phyloP scores from a whole-genome alignment of 2,888 invertebrate genomes.

The Epistrophe grossulariae region DNA sequence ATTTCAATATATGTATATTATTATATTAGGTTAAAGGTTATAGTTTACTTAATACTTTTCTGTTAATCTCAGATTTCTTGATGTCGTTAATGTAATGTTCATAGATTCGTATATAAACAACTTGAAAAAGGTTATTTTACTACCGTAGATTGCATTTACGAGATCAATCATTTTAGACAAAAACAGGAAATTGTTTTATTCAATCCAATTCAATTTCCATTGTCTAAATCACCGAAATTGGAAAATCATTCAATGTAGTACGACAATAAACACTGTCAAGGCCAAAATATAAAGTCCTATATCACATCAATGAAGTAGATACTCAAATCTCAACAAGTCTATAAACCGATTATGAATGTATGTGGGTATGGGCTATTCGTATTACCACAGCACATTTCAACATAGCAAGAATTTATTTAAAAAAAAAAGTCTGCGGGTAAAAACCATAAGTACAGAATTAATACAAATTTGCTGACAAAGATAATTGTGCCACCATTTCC shows the following conservation, averaged over 20 bases:
- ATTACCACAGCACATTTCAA: background rate
- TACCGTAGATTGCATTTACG: no score
- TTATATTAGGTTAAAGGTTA: no score
- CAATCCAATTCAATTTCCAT: no score
- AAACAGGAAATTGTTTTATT: no score
- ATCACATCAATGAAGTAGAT: background rate
- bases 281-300: background rate
- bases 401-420: background rate
- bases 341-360: background rate
- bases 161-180: no score
- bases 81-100: no score
- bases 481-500: constrained; percentile 25
- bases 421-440: constrained; percentile 3
- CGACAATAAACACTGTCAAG: background rate
- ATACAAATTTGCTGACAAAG: background rate
- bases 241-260: background rate
- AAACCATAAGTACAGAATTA: background rate
- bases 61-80: no score
- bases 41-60: no score
- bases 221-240: background rate
- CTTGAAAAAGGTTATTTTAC: no score
- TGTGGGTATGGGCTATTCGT: background rate
- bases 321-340: constrained; percentile 17
- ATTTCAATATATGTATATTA: no score
- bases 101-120: no score